Evolutionary conservation across 1,140 invertebrate species (phyloP).

Genomic region (Drosophila serrata): DNA sequence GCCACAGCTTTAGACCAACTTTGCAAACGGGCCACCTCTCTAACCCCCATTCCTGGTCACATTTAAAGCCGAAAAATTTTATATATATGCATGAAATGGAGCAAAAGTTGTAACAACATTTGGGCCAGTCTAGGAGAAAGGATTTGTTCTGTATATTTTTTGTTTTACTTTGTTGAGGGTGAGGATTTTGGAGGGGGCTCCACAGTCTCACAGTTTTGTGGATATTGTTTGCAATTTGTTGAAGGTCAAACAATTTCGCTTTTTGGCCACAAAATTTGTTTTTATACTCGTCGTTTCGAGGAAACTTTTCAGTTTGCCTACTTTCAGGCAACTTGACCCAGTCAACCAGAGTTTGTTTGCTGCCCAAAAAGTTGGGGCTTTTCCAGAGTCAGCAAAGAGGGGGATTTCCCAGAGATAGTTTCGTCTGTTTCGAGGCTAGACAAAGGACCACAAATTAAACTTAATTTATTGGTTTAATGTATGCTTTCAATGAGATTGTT

Average conservation of each 20-base stretch:
- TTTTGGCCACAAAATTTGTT: slow-evolving; percentile 49
- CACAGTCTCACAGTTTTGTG: slow-evolving; percentile 22
- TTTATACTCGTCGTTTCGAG: slow-evolving; percentile 44
- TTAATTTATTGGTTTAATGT: neutral
- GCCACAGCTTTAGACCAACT: slow-evolving; percentile 24
- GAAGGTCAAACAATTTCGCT: slow-evolving; percentile 45
- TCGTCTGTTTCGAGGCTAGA: neutral
- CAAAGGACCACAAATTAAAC: neutral
- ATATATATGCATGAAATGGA: slow-evolving; percentile 67
- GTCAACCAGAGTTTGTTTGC: slow-evolving; percentile 31
- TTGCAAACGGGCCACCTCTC: neutral
- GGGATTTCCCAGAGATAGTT: slow-evolving; percentile 7
- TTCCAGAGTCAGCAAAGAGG: neutral
- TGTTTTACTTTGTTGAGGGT: neutral
- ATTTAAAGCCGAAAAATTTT: slow-evolving; percentile 44
- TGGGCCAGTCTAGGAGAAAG: slow-evolving; percentile 32
- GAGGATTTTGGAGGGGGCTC: neutral
- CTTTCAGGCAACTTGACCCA: slow-evolving; percentile 68
- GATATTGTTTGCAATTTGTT: slow-evolving; percentile 21
- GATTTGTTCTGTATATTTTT: neutral
- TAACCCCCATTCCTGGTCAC: neutral
- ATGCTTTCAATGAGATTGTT: neutral
- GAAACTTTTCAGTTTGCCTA: slow-evolving; percentile 58
- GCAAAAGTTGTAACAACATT: slow-evolving; percentile 75
- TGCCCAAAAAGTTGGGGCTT: slow-evolving; percentile 11